Evolutionary conservation across 2,113 vertebrate genomes (phyloP), one percentile per base, ranked within the genome.

Genomic region (Oceanodroma tethys): DNA sequence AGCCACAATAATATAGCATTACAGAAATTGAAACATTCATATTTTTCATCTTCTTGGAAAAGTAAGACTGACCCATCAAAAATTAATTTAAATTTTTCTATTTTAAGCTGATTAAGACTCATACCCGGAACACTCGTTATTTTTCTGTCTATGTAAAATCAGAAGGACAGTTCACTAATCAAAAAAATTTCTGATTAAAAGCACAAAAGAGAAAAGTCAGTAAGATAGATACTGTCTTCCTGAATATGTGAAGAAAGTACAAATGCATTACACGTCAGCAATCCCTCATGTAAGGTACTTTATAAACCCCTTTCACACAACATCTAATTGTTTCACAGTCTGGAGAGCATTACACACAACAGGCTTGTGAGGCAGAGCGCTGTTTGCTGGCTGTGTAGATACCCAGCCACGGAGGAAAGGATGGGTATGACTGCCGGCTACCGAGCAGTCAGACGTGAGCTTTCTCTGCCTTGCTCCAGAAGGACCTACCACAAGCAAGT

Each of bases 1-100:
- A 94, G 83, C 22, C 66, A 86, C 38, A 94, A 93, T 81, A 90
- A 75, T 42, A 91, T 4, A 76, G 65, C 63, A 82, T 63, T 94
- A 88, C 45, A 75, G 58, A 93, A 85, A 82, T 2, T 45, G 29
- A 95, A 94, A 78, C 58, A 91, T 55, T 81, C 10, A 15, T 53
- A 67, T 66, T 79, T 59, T 81, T 93, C 74, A 85, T 76, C 79
- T 93, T 86, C 70, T 70, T 70, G 32, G 13, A 67, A 93, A 93
- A 95, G 36, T 67, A 91, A 79, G 56, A 82, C 38, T 40, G 34
- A 68, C 53, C 50, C 50, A 74, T 86, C 50, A 93, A 83, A 94
- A 95, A 93, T 66, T 67, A 95, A 92, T 89, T 80, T 73, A 79
- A n/a, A 10, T 81, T 81, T 82, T 90, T 80, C 66, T 84, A 32